A percentile compares a stretch with the other conserved stretches of the same genome.
Evolutionary conservation across 2,888 invertebrate species (phyloP).

Genomic region (Drosophila koepferae): DNA sequence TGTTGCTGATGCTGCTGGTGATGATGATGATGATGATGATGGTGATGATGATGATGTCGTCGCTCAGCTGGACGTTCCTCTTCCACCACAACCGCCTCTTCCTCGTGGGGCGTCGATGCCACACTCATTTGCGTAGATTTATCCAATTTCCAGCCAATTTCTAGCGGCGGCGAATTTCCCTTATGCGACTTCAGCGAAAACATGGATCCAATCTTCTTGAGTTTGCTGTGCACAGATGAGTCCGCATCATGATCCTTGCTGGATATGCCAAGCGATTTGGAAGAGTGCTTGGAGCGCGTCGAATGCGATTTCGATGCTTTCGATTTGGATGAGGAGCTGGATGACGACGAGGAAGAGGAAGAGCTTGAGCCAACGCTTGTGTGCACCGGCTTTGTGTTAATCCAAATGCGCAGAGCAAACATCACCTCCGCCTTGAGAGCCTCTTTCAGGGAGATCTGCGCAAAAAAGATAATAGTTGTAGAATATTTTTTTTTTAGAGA

Average conservation of each 20-base stretch:
- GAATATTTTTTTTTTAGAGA: no score
- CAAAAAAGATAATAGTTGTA: no score
- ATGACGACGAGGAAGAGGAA: conserved; percentile 63
- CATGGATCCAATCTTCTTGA: conserved; percentile 83
- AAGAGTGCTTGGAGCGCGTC: conserved; percentile 68
- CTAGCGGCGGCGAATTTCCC: conserved; percentile 41
- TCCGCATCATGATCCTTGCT: conserved; percentile 70
- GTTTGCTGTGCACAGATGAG: conserved; percentile 75
- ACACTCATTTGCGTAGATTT: conserved; percentile 66
- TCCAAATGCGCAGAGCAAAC: conserved; percentile 91
- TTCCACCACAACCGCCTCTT: not conserved
- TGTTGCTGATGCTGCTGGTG: conserved; percentile 32
- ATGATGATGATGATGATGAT: conserved; percentile 61
- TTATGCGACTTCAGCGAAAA: conserved; percentile 82
- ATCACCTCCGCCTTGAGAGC: conserved; percentile 89
- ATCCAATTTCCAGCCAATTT: conserved; percentile 64
- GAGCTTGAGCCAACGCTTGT: conserved; percentile 74
- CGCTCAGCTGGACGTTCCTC: conserved; percentile 29
- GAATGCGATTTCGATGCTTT: conserved; percentile 69
- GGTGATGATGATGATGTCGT: conserved; percentile 65
- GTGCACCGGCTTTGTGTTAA: conserved; percentile 89
- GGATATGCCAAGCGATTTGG: conserved; percentile 75
- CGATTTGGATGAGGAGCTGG: conserved; percentile 53
- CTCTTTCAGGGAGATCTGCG: conserved; percentile 89
- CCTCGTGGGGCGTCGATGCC: conserved; percentile 13